Base-by-base conservation (phyloP, 2,888 invertebrate genomes). In the Macrosoma leucophasiata region DNA sequence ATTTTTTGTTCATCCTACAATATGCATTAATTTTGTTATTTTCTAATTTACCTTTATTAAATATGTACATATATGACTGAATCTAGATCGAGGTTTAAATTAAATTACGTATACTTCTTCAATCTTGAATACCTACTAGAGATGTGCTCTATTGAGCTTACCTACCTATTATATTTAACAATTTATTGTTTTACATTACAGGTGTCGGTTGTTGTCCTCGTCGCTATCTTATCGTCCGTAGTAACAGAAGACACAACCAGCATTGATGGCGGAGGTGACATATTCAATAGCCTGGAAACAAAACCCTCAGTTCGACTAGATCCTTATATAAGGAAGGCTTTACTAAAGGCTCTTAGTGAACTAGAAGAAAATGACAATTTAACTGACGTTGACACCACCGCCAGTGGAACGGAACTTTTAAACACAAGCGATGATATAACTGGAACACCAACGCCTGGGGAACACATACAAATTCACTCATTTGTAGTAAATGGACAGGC, bases 271-370 rank as follows among this genome's bases (percentile, higher is more conserved):
- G 43, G 58, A 25, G 70, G 68, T 46, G 79, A 85, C 35, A 74
- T 70, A 39, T 54, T 65, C 11, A 86, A 86, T 44, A 76, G 62
- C 12, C 66, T 85, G 21, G 82, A 84, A 28, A 41, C 75, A 3
- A 79, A 79, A 33, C 69, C 89, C 2, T 87, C 90, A 1, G 84
- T 88, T 1, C 87, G 90, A 37, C 68, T 93, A 33, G 93, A 93
- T 63, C 89, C 90, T 24, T 91, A 90, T 43, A 87, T 94, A 17
- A 84, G 93, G 9, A 88, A 89, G 66, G 94, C 93, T 1, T 73
- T 94, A 22, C 74, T 94, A 3, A 90, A 89, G 71, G 94, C 93
- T 7, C 81, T 94, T 3, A 90, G 89, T 29, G 92, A 93, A 54
- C 74, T 94, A 28, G 93, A 94, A 69, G 87, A 88, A 43, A 89